phyloP scores from a whole-genome alignment of 2,888 invertebrate genomes.

The Pheosia gnoma region DNA sequence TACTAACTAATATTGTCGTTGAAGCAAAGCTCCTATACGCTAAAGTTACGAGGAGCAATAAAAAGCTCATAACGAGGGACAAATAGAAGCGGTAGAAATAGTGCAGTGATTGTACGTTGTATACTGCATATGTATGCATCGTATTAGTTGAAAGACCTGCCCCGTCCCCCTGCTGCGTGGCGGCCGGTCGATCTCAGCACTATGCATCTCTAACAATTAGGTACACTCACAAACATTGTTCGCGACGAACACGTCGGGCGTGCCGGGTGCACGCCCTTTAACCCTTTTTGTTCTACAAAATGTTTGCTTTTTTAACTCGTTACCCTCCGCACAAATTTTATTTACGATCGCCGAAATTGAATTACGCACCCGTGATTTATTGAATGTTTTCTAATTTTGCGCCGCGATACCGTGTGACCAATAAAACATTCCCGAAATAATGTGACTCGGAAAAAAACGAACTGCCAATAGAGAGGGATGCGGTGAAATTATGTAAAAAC shows the following conservation, averaged over 20 bases:
- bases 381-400: constrained; percentile 73
- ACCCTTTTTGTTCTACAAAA: constrained; percentile 68
- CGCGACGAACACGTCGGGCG: constrained; percentile 69
- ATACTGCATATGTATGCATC: constrained; percentile 18
- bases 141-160: constrained; percentile 58
- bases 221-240: constrained; percentile 65
- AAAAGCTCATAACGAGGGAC: constrained; percentile 2
- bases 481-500: constrained; percentile 81
- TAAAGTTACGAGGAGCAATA: constrained; percentile 30
- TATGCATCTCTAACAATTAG: constrained; percentile 77
- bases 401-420: constrained; percentile 58
- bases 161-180: constrained; percentile 48
- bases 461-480: constrained; percentile 68
- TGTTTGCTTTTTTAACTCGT: constrained; percentile 78
- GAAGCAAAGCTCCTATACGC: constrained; percentile 20
- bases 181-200: constrained; percentile 68
- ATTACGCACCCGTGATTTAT: constrained; percentile 71
- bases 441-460: constrained; percentile 55
- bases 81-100: constrained; percentile 5
- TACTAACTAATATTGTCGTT: background rate
- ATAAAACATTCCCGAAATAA: constrained; percentile 56
- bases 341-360: constrained; percentile 71
- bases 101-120: constrained; percentile 8
- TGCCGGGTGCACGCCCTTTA: constrained; percentile 64
- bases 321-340: constrained; percentile 71